Conservation (phyloP, 2,888 invertebrate genomes). For the Cacoxenus indagator region DNA sequence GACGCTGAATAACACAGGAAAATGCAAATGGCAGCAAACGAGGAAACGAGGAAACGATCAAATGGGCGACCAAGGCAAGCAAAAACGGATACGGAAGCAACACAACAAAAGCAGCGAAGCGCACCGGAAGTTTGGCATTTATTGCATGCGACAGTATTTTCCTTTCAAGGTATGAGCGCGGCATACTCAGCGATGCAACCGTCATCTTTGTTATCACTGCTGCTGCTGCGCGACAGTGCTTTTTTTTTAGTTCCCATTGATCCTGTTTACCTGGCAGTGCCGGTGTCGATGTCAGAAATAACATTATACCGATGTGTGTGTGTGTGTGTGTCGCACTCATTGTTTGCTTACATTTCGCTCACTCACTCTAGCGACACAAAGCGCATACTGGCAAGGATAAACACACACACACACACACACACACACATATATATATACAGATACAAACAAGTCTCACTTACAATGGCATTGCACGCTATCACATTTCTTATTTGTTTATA, state of each 20-base stretch:
- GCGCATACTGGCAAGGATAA: slow-evolving; percentile 24
- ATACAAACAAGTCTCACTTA: neutral
- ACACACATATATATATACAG: neutral
- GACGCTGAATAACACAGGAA: neutral
- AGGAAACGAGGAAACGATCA: neutral
- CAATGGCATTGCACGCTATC: slow-evolving; percentile 23
- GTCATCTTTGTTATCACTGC: slow-evolving; percentile 6
- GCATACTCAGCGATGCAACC: neutral
- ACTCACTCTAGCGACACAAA: slow-evolving; percentile 12
- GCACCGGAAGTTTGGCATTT: slow-evolving; percentile 59
- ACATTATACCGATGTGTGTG: no score
- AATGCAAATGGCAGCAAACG: neutral
- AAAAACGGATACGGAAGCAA: neutral
- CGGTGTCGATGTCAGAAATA: no score
- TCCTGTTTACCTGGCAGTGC: neutral
- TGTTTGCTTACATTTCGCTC: slow-evolving; percentile 4
- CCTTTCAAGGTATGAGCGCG: slow-evolving; percentile 31
- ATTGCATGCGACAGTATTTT: slow-evolving; percentile 62
- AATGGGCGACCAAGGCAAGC: neutral
- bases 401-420: neutral
- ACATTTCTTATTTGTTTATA: slow-evolving; percentile 51
- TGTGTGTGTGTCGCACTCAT: slow-evolving; percentile 1
- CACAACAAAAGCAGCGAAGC: neutral
- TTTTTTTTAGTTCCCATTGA: neutral
- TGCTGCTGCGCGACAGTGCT: neutral